phyloP scores from a whole-genome alignment of 2,888 invertebrate species.

The Coenonympha arcania region DNA sequence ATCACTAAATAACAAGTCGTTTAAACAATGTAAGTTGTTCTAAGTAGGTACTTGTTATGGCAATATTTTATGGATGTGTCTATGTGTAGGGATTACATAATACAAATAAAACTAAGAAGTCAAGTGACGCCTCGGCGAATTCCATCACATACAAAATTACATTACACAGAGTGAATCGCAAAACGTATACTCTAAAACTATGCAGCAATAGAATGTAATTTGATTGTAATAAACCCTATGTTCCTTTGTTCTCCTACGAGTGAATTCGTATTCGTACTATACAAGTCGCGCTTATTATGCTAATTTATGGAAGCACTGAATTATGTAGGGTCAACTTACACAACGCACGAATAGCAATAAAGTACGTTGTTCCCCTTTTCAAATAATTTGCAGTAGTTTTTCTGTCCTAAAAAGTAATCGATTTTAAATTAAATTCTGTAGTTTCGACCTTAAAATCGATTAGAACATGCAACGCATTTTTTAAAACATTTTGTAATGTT shows the following conservation, averaged over 20 bases:
- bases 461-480: no score
- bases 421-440: no score
- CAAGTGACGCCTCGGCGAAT: constrained; percentile 10
- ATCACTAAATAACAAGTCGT: no score
- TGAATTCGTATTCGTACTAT: background rate
- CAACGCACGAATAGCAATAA: background rate
- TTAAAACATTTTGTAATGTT: no score
- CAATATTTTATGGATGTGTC: no score
- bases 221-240: background rate
- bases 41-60: no score
- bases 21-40: no score
- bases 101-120: background rate
- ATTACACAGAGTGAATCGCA: constrained; percentile 6
- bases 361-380: no score
- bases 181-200: background rate
- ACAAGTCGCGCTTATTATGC: constrained; percentile 11
- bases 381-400: no score
- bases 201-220: constrained; percentile 4
- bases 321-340: constrained; percentile 5
- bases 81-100: background rate
- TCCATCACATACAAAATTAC: constrained; percentile 17
- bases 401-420: no score
- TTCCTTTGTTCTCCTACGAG: constrained; percentile 1
- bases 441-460: no score
- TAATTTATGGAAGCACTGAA: constrained; percentile 4